Evolutionary conservation across 2,888 invertebrate species (phyloP), one percentile per base, ranked within the genome.

Genomic region (Ecdyonurus torrentis): DNA sequence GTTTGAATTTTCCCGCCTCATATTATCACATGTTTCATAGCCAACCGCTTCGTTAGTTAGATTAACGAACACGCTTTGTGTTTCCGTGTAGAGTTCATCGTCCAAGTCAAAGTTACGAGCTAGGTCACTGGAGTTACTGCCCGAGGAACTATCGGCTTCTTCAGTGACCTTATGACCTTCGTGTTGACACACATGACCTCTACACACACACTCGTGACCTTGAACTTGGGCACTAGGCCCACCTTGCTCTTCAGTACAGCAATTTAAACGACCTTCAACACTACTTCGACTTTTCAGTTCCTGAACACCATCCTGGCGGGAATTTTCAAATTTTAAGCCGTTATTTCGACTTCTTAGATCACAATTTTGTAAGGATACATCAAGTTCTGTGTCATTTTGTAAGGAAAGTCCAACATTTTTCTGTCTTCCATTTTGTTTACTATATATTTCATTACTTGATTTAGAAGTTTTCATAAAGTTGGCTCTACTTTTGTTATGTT

Each of bases 21-120:
- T n/a, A n/a, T n/a, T n/a, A 58, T 62, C 58, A 62, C 62, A 62
- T 5, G 25, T 58, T 25, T 61, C 61, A 7, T 61, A 61, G 20
- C 25, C 61, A 58, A 25, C 58, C 25, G 2, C 19, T 20, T 62
- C 62, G 19, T 37, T 24, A 10, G 37, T 55, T 19, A 58, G 58
- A 19, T 58, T 50, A 62, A 62, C 55, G 10, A 62, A 58, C 22
- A 58, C 62, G n/a, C 58, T 62, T 19, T 62, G 58, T 25, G 55
- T 58, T 58, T 50, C 62, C n/a, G 55, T 58, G 15, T 25, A 58
- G 1, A 58, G 58, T 19, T 62, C 62, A 2, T 58, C 37, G 37
- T 37, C 37, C 15, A 37, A 15, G 5, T 37, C 37, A 15, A 37
- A 37, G 7, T 5, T 5, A 5, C 15, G 37, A 10, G 37, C 37